Percentiles rank a stretch among this genome's conserved stretches.
Conservation (phyloP, 2,797 vertebrate genomes). For the Myotis daubentonii region DNA sequence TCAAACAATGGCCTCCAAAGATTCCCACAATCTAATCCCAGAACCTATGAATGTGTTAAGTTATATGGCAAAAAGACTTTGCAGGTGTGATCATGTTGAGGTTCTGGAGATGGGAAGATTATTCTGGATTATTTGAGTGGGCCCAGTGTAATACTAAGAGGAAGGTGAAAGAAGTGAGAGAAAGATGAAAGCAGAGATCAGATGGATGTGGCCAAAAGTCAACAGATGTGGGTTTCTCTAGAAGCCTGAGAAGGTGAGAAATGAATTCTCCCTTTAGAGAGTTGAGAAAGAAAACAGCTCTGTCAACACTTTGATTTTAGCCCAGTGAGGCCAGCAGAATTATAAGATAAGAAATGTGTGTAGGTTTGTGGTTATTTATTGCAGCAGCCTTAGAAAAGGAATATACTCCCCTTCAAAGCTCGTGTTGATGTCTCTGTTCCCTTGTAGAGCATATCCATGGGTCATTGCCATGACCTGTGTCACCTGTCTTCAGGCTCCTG, state of each 20-base stretch:
- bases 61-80: not conserved
- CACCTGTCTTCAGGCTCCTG: not conserved
- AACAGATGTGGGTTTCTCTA: no score
- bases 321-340: not conserved
- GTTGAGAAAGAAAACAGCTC: not conserved
- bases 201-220: fast-evolving
- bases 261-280: fast-evolving
- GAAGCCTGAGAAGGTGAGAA: not conserved
- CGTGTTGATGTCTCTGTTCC: not conserved
- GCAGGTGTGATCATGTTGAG: not conserved
- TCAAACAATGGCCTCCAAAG: not conserved
- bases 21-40: not conserved
- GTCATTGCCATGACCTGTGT: fast-evolving
- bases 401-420: no score
- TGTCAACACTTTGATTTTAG: no score
- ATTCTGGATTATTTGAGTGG: no score
- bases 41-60: not conserved
- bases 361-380: not conserved
- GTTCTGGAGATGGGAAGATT: not conserved
- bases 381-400: not conserved
- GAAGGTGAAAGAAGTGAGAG: no score
- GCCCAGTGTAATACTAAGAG: fast-evolving
- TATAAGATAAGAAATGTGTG: no score
- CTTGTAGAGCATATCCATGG: fast-evolving
- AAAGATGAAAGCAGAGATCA: not conserved